Conservation (phyloP, 2,797 vertebrate species). For the Enteromius anoplus region DNA sequence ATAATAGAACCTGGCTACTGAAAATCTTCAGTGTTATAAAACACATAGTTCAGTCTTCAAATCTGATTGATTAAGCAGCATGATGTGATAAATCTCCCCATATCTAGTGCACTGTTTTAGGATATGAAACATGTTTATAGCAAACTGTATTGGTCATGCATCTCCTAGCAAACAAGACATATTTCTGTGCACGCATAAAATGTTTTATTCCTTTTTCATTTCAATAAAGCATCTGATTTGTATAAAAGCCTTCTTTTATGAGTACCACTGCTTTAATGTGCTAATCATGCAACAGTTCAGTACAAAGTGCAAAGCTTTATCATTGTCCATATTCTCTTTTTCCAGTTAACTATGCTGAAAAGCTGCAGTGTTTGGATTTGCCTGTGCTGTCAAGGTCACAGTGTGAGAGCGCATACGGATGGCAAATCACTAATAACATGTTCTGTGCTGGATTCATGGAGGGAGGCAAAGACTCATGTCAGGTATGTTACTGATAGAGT, state of each 20-base stretch:
- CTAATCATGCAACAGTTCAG: not conserved
- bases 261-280: not conserved
- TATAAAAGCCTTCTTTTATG: not conserved
- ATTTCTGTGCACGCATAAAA: no score
- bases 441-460: constrained; percentile 63
- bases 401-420: constrained; percentile 48
- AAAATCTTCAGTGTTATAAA: not conserved
- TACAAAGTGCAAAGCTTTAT: not conserved
- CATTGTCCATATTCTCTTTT: constrained; percentile 4
- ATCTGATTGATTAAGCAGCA: not conserved
- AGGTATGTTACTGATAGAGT: constrained; percentile 48
- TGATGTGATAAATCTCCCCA: not conserved
- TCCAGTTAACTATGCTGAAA: constrained; percentile 54
- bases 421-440: constrained; percentile 59
- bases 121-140: not conserved
- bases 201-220: not conserved
- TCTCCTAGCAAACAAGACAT: no score
- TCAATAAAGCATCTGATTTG: not conserved
- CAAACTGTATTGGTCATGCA: no score
- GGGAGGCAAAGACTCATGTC: constrained; percentile 66
- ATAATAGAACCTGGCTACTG: not conserved
- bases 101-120: not conserved
- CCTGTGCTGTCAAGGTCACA: constrained; percentile 55
- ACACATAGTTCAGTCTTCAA: not conserved
- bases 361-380: constrained; percentile 60